phyloP scores from a whole-genome alignment of 2,797 vertebrate species.

The Lepilemur septentrionalis region DNA sequence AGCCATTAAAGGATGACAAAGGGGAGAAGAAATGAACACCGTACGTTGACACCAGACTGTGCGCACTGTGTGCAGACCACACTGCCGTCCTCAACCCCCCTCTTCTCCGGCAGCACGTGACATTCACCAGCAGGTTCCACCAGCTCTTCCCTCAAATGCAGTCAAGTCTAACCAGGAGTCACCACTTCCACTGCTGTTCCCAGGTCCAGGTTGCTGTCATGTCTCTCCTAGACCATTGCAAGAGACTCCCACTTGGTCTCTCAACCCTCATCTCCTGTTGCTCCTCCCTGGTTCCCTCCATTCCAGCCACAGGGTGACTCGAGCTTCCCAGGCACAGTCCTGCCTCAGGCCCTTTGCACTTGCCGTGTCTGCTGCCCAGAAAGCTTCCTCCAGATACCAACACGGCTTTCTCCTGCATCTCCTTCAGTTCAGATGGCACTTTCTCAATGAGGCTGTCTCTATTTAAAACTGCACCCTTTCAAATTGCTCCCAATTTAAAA shows the following conservation, averaged over 20 bases:
- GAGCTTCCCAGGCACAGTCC: background rate
- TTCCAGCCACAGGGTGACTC: background rate
- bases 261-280: background rate
- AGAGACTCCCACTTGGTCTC: background rate
- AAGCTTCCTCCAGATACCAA: background rate
- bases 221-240: background rate
- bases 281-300: background rate
- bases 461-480: background rate
- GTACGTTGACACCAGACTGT: rapidly evolving
- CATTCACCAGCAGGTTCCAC: background rate
- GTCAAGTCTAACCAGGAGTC: background rate
- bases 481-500: background rate
- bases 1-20: background rate
- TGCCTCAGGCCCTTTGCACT: background rate
- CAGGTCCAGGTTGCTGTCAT: background rate
- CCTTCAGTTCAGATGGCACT: background rate
- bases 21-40: background rate
- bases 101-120: background rate
- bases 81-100: background rate
- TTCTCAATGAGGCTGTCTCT: background rate
- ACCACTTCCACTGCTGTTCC: background rate
- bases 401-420: too few species aligned
- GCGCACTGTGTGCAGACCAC: rapidly evolving
- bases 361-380: background rate
- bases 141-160: background rate